Conservation (phyloP, 2,888 invertebrate species). For the Ceramica pisi region DNA sequence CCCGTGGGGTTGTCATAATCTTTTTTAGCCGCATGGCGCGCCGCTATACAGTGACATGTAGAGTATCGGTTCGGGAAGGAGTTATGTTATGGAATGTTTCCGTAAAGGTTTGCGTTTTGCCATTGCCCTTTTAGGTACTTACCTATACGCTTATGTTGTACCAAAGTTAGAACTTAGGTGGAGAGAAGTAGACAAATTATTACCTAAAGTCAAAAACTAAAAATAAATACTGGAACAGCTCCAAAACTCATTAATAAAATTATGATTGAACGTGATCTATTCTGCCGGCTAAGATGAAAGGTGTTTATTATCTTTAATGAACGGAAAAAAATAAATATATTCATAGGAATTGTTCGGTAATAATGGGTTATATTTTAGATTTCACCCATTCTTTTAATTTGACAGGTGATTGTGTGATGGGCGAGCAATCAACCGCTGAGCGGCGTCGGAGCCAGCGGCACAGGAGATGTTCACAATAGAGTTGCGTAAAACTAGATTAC, state of each 20-base stretch:
- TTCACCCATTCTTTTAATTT: constrained; percentile 75
- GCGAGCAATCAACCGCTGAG: constrained; percentile 76
- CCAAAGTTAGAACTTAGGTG: constrained; percentile 18
- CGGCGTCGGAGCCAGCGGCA: constrained; percentile 38
- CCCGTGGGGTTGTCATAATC: constrained; percentile 88
- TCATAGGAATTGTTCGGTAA: constrained; percentile 54
- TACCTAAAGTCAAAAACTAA: constrained; percentile 16
- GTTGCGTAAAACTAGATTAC: constrained; percentile 89
- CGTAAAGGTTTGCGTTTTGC: constrained; percentile 64
- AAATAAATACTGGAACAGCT: constrained; percentile 29
- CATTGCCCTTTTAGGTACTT: constrained; percentile 53
- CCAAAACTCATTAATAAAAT: constrained; percentile 46
- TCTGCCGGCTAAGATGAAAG: constrained; percentile 57
- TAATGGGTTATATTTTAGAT: constrained; percentile 66
- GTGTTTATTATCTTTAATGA: constrained; percentile 57
- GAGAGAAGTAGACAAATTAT: constrained; percentile 1
- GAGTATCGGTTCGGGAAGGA: constrained; percentile 80
- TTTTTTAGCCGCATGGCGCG: constrained; percentile 89
- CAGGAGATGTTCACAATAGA: constrained; percentile 77
- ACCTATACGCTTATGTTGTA: constrained; percentile 29
- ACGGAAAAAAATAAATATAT: constrained; percentile 49
- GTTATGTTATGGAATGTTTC: constrained; percentile 80
- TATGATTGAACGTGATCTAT: constrained; percentile 57
- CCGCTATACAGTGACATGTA: constrained; percentile 82
- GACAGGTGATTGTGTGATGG: constrained; percentile 75